Percentiles rank a stretch among this genome's conserved stretches.
Evolutionary conservation across 1,140 invertebrate genomes (phyloP).

Genomic region (Ericerus pela): DNA sequence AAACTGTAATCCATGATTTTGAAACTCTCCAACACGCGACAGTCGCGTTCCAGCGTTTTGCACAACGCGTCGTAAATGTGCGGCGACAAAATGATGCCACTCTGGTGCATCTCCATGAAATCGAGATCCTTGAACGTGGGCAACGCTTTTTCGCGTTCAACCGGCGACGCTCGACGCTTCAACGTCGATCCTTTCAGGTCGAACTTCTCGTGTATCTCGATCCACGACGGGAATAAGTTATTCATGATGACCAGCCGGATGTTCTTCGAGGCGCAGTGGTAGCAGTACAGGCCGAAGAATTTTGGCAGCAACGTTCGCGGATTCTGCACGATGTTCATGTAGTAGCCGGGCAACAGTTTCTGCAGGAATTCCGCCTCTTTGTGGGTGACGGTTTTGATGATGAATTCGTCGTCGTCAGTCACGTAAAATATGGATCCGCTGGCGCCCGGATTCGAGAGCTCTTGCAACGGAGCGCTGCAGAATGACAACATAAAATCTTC

Average conservation of each 20-base stretch:
- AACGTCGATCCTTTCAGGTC: slow-evolving; percentile 97
- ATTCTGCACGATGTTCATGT: slow-evolving; percentile 93
- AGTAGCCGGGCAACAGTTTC: slow-evolving; percentile 90
- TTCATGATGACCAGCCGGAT: slow-evolving; percentile 96
- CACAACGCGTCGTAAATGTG: slow-evolving; percentile 82
- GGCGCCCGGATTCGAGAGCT: slow-evolving; percentile 94
- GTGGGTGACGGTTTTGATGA: slow-evolving; percentile 97
- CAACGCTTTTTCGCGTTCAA: slow-evolving; percentile 67
- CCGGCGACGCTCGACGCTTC: slow-evolving; percentile 85
- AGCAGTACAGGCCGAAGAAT: slow-evolving; percentile 98
- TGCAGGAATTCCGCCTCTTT: slow-evolving; percentile 98
- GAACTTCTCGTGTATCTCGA: slow-evolving; percentile 93
- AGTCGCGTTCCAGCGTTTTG: slow-evolving; percentile 89
- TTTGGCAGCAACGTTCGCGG: slow-evolving; percentile 94
- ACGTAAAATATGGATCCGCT: slow-evolving; percentile 98
- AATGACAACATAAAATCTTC: slow-evolving; percentile 98
- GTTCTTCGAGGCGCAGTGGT: slow-evolving; percentile 94
- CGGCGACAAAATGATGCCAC: slow-evolving; percentile 81
- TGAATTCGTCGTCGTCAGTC: slow-evolving; percentile 96
- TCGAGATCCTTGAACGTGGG: slow-evolving; percentile 95
- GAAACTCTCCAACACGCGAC: slow-evolving; percentile 88
- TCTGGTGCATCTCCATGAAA: slow-evolving; percentile 83
- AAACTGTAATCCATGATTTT: slow-evolving; percentile 98
- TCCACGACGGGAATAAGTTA: slow-evolving; percentile 86
- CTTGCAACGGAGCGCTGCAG: slow-evolving; percentile 78